Conservation (phyloP, 2,113 vertebrate species). For the Pterophyllum scalare region DNA sequence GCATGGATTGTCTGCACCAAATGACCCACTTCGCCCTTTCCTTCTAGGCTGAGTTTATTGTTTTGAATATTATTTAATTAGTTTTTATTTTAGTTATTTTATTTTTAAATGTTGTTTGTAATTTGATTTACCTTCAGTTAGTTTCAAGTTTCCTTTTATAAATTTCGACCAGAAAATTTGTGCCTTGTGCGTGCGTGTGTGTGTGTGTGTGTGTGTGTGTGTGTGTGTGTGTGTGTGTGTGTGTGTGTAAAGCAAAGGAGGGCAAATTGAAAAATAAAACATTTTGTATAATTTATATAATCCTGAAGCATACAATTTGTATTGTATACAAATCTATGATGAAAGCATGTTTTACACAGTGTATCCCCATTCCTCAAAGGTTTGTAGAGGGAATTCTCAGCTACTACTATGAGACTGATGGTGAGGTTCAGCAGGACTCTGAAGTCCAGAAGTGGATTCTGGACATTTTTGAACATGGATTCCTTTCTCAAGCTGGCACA, state of each 20-base stretch:
- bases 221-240: no score
- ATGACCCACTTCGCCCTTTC: background rate
- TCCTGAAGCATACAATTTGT: background rate
- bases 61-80: no score
- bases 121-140: no score
- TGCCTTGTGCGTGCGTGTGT: no score
- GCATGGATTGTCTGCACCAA: background rate
- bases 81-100: no score
- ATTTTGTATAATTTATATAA: background rate
- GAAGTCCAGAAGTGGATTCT: slow-evolving; percentile 85
- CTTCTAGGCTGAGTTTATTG: no score
- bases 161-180: no score
- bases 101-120: no score
- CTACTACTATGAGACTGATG: slow-evolving; percentile 66
- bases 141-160: no score
- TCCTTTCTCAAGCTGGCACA: slow-evolving; percentile 70
- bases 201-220: no score
- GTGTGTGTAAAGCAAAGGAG: no score
- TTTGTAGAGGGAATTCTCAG: slow-evolving; percentile 71
- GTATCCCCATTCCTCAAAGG: slow-evolving; percentile 50
- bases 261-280: no score
- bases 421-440: slow-evolving; percentile 64
- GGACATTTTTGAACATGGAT: slow-evolving; percentile 84
- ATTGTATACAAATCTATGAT: background rate
- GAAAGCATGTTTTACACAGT: background rate